These are phyloP conservation scores for Sebastes hubbsi DNA, from an alignment of 2,797 vertebrate species.

Conservation along the genomic window DNA sequence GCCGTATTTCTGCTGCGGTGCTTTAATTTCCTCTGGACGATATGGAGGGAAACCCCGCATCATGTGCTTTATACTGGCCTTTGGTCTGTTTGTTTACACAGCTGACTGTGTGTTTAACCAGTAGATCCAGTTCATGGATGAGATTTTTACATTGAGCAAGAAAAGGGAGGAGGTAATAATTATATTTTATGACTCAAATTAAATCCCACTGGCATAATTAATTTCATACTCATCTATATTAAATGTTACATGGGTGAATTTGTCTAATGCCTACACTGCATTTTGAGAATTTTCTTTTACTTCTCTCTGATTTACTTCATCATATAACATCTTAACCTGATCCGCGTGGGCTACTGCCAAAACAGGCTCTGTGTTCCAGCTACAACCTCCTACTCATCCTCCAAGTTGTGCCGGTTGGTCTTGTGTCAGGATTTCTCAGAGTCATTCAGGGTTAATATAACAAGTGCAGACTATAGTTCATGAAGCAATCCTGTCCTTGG, in stretches of 20 bases:
- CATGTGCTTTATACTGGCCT: constrained; percentile 1
- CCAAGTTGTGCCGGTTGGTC: constrained; percentile 41
- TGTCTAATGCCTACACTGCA: neutral
- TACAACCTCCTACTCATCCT: constrained; percentile 53
- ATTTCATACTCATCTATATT: neutral
- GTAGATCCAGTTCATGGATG: neutral
- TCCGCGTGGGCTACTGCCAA: constrained; percentile 43
- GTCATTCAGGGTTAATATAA: constrained; percentile 33
- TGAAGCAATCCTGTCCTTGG: constrained; percentile 18
- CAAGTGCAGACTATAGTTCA: constrained; percentile 9
- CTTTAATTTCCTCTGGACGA: constrained; percentile 37
- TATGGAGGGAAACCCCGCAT: constrained; percentile 31
- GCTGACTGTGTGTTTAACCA: constrained; percentile 26
- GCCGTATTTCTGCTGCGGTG: constrained; percentile 31
- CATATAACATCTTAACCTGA: constrained; percentile 40
- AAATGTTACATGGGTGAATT: neutral
- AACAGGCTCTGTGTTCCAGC: constrained; percentile 40
- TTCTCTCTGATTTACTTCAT: constrained; percentile 25
- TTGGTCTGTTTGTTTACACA: constrained; percentile 34
- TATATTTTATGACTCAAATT: neutral
- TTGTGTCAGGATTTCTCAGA: constrained; percentile 6
- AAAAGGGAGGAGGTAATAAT: neutral
- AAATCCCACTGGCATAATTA: neutral
- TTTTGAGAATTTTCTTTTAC: neutral
- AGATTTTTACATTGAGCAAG: constrained; percentile 3